Percentiles rank a stretch among this genome's conserved stretches.
Conservation (phyloP, 2,113 vertebrate species). For the Pelodiscus sinensis region DNA sequence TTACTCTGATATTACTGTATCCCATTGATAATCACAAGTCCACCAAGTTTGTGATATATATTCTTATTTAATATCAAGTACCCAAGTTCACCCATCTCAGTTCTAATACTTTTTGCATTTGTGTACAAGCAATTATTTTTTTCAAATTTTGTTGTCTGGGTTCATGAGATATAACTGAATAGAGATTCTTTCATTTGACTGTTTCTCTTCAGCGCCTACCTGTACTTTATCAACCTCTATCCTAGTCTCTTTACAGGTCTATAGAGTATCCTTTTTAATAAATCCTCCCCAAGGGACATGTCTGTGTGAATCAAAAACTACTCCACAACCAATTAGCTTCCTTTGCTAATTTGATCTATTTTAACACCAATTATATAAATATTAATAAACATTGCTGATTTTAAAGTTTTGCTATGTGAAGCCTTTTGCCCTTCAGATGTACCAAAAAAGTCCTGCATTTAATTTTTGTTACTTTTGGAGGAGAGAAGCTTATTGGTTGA, state of each 20-base stretch:
- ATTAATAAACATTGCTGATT: background rate
- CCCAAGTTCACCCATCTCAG: background rate
- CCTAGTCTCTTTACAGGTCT: background rate
- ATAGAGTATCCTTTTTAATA: background rate
- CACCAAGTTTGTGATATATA: background rate
- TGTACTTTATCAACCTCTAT: background rate
- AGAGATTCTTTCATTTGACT: background rate
- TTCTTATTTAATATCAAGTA: background rate
- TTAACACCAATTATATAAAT: fast-evolving
- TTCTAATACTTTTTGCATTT: background rate
- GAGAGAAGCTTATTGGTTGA: fast-evolving
- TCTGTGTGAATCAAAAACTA: too few species aligned
- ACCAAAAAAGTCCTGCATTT: background rate
- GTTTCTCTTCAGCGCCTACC: background rate
- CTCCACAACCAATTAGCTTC: too few species aligned
- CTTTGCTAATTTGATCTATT: background rate
- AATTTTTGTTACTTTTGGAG: fast-evolving
- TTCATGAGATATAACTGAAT: background rate
- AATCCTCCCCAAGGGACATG: too few species aligned
- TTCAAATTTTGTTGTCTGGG: background rate
- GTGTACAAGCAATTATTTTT: background rate
- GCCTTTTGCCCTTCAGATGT: background rate
- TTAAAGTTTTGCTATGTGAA: background rate
- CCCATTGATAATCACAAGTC: too few species aligned
- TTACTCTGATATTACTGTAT: too few species aligned